A percentile compares a stretch with the other conserved stretches of the same genome.
phyloP scores from a whole-genome alignment of 2,888 invertebrate genomes.

The Endotricha flammealis region DNA sequence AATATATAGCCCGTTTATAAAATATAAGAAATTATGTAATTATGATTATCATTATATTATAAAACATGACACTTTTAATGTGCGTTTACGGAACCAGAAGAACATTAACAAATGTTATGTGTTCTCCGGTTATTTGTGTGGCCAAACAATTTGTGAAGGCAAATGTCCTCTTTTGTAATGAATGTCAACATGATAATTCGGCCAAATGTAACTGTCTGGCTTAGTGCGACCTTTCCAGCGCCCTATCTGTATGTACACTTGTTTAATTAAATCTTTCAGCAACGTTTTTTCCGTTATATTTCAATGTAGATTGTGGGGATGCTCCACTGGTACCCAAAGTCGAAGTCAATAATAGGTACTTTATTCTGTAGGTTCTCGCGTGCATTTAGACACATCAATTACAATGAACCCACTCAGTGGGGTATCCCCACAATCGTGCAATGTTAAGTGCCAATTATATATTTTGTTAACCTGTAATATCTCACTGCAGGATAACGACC shows the following conservation, averaged over 20 bases:
- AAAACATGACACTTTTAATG: neutral
- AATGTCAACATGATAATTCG: constrained; percentile 16
- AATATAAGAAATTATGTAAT: no score
- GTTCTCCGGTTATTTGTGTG: constrained; percentile 7
- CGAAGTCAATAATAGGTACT: no score
- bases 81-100: constrained; percentile 3
- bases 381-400: no score
- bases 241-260: constrained; percentile 7
- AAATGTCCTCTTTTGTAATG: constrained; percentile 14
- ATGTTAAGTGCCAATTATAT: no score
- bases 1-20: no score
- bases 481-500: no score
- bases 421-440: no score
- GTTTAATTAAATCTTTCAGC: constrained; percentile 8
- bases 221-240: constrained; percentile 12
- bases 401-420: no score
- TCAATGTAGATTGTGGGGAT: constrained; percentile 3
- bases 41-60: neutral
- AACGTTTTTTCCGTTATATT: constrained; percentile 6
- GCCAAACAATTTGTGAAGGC: constrained; percentile 10
- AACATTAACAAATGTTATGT: constrained; percentile 4
- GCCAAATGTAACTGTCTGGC: constrained; percentile 10
- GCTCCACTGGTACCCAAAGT: no score
- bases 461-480: no score
- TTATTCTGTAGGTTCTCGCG: no score